Base-by-base conservation (phyloP, 1,140 invertebrate species). In the Chymomyza costata region DNA sequence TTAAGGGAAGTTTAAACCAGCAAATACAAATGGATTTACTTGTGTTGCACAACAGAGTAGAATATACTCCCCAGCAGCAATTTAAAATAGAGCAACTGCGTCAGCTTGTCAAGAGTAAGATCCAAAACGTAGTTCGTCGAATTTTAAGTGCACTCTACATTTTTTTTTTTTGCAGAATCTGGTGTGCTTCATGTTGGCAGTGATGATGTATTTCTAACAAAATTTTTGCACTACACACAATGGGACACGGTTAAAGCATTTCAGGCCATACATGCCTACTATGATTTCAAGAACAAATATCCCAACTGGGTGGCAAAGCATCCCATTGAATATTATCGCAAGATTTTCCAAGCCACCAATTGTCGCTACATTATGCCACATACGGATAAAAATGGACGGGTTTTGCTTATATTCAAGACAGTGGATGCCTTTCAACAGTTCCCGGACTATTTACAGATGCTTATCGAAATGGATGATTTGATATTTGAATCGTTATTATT, bases 401-500 rank as follows among this genome's bases (percentile, higher is more conserved):
- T 82, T 0, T 35, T 84, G 35, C 59, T 84, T 11, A 48, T 84
- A 14, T 67, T 82, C 2, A 84, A 84, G 57, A 82, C 78, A 3
- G 82, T 84, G 6, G 82, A 84, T 34, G 69, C 61, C 8, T 84
- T 84, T 14, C 59, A 78, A 10, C 53, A 62, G 28, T 84, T 68
- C 17, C 82, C 82, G 0, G 68, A 84, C 25, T 84, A 69, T 31
- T 39, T 84, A 8, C 61, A 84, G 30, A 64, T 67, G 40, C 56
- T 84, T 19, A 61, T 84, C 15, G 82, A 84, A 61, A 81, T 84
- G 39, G 82, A 84, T 60, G 82, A 84, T 57, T 55, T 84, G 32
- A 84, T 84, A 30, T 83, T 84, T 39, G 82, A 84, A 51, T 70
- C 82, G 3, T 17, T 84, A 8, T 43, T 84, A 40, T 46, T 82